phyloP scores from a whole-genome alignment of 2,888 invertebrate genomes.

The Pimpla rufipes region DNA sequence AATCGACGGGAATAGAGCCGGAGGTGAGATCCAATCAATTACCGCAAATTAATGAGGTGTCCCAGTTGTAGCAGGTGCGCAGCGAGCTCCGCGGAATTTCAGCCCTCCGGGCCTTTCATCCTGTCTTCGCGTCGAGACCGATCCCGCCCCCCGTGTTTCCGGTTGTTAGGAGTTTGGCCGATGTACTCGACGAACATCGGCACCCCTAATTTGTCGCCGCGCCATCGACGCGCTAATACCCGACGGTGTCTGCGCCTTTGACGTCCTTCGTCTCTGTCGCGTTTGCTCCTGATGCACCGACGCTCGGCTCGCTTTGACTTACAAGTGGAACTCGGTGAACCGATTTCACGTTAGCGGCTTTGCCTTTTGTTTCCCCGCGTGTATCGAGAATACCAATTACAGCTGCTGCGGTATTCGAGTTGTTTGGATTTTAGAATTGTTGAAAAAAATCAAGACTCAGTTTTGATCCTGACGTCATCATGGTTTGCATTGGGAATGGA shows the following conservation, averaged over 20 bases:
- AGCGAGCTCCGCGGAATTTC: constrained; percentile 1
- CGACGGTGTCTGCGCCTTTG: constrained; percentile 37
- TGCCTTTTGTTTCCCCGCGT: not conserved
- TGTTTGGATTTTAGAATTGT: too few species aligned
- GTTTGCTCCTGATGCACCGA: constrained; percentile 10
- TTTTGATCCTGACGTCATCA: too few species aligned
- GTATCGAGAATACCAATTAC: not conserved
- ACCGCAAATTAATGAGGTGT: constrained; percentile 46
- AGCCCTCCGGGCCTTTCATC: constrained; percentile 37
- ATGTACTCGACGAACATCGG: constrained; percentile 43
- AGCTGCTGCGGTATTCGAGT: too few species aligned
- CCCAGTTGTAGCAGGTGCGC: constrained; percentile 11
- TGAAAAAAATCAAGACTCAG: too few species aligned
- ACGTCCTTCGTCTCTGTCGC: constrained; percentile 20
- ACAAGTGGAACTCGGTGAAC: not conserved
- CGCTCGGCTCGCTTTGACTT: constrained; percentile 17
- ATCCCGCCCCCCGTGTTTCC: constrained; percentile 36
- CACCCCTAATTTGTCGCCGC: constrained; percentile 28
- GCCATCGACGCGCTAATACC: constrained; percentile 43
- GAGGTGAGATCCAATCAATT: constrained; percentile 40
- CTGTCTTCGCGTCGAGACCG: constrained; percentile 41
- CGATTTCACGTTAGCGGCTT: not conserved
- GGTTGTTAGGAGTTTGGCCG: constrained; percentile 28
- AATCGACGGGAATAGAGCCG: constrained; percentile 20
- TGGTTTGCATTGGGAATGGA: too few species aligned